phyloP scores from a whole-genome alignment of 2,797 vertebrate genomes.

The Podarcis lilfordi region DNA sequence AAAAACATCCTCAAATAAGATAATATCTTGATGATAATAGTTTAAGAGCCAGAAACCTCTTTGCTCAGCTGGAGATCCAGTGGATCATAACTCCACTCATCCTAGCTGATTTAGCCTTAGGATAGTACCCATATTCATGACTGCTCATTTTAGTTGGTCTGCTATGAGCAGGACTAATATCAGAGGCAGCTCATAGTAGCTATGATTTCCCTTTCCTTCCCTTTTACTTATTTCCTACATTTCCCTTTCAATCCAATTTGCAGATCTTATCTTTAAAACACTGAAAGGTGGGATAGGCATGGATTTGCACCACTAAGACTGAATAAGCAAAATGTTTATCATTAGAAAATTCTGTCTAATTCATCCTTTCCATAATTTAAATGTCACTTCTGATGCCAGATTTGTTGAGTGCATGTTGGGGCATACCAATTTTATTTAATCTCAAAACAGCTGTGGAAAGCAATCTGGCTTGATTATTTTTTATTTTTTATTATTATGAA shows the following conservation, averaged over 20 bases:
- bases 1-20: background rate
- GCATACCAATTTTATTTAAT: constrained; percentile 10
- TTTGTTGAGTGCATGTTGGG: background rate
- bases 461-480: background rate
- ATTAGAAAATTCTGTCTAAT: constrained; percentile 3
- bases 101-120: too few species aligned
- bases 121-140: too few species aligned
- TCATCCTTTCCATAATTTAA: constrained; percentile 12
- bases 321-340: constrained; percentile 59
- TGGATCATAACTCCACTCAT: too few species aligned
- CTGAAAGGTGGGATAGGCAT: constrained; percentile 21
- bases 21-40: background rate
- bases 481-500: background rate
- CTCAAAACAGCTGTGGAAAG: background rate
- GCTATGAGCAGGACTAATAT: too few species aligned
- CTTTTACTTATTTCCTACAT: background rate
- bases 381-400: constrained; percentile 2
- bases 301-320: constrained; percentile 56
- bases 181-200: too few species aligned
- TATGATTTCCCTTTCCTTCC: background rate
- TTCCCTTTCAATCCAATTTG: constrained; percentile 42
- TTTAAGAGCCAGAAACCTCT: too few species aligned
- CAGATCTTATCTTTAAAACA: constrained; percentile 54
- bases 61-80: too few species aligned
- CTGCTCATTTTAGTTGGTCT: too few species aligned